Evolutionary conservation across 2,113 vertebrate genomes (phyloP), one percentile per base, ranked within the genome.

Genomic region (Rhinoptilus africanus): DNA sequence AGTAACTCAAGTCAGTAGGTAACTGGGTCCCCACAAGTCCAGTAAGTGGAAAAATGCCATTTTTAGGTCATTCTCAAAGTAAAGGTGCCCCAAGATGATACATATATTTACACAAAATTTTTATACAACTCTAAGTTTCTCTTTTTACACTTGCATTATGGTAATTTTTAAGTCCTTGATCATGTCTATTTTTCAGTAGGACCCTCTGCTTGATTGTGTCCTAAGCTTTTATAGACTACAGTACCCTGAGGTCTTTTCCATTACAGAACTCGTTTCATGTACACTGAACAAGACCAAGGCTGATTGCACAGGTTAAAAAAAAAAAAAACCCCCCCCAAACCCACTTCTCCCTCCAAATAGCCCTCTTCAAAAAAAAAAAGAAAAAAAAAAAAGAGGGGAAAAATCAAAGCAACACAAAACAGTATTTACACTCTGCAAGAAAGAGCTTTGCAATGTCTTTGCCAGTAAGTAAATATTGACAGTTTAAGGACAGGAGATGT

Each of bases 51-150:
- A 85, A 78, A 76, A 84, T 79, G 88, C 92, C 92, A 92, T 92
- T 97, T 96, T 95, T 85, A 87, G 34, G 37, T 89, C 92, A 94
- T 94, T 96, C 78, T 94, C 94, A 94, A 88, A 90, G 75, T 53
- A 68, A 79, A 92, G 62, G 64, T 3, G 18, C 17, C 15, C 17
- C 57, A 27, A 71, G 35, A 59, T 56, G 2, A 57, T 47, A 82
- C 2, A 82, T 1, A 11, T 35, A 59, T 71, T 88, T 74, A 84
- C 12, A 75, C 14, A 66, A 5, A 34, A 18, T 8, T 26, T 32
- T 71, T 34, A 69, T 30, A n/a, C 17, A 77, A 62, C 22, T 62
- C 2, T n/a, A 69, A 64, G 43, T 59, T 67, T 37, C 51, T 60
- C 41, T 81, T 56, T 74, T 69, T 39, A 57, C 23, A 86, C 4